A percentile compares a stretch with the other conserved stretches of the same genome.
phyloP scores from a whole-genome alignment of 2,888 invertebrate species.

The Fragum sueziense region DNA sequence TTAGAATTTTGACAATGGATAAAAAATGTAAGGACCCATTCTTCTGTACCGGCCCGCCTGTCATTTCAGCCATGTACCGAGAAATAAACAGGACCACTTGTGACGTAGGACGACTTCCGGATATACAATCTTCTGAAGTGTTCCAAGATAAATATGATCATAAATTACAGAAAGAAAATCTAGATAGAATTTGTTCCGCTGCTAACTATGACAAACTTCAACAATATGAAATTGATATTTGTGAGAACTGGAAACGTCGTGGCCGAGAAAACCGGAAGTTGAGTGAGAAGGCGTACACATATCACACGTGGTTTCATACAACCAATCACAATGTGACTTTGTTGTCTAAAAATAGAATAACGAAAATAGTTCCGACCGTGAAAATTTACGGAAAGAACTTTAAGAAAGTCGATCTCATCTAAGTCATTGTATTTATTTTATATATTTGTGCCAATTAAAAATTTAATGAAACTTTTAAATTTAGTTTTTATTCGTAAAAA shows the following conservation, averaged over 20 bases:
- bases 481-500: neutral
- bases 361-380: slow-evolving; percentile 3
- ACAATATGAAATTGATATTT: slow-evolving; percentile 8
- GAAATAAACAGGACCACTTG: slow-evolving; percentile 15
- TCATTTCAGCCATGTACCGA: slow-evolving; percentile 17
- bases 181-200: slow-evolving; percentile 1
- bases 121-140: slow-evolving; percentile 12
- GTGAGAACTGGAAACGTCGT: slow-evolving; percentile 12
- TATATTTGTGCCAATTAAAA: neutral
- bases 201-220: neutral
- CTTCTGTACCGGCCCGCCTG: slow-evolving; percentile 12
- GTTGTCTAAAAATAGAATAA: slow-evolving; percentile 9
- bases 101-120: slow-evolving; percentile 21
- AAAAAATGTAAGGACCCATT: slow-evolving; percentile 14
- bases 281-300: slow-evolving; percentile 17
- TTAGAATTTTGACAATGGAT: slow-evolving; percentile 10
- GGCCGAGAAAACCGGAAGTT: neutral
- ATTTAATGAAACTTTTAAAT: too few species aligned
- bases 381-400: slow-evolving; percentile 19
- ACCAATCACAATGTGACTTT: slow-evolving; percentile 21
- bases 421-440: neutral
- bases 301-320: slow-evolving; percentile 20
- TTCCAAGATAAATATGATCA: slow-evolving; percentile 14
- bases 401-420: neutral
- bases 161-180: slow-evolving; percentile 13